Base-by-base conservation (phyloP, 2,888 invertebrate genomes). In the Pherbina coryleti region DNA sequence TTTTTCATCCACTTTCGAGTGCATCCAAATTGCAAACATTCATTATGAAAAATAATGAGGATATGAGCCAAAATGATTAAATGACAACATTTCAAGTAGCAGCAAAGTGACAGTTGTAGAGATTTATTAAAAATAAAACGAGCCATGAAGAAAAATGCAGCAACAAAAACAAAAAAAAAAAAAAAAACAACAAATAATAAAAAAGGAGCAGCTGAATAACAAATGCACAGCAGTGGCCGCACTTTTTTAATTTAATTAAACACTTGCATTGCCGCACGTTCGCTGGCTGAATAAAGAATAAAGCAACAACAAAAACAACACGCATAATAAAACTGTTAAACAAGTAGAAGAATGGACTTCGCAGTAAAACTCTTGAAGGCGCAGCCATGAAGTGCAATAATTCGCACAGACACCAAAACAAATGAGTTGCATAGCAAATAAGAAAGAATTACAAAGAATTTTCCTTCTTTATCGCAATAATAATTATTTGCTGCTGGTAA, bases 61-160 rank as follows among this genome's bases (percentile, higher is more conserved):
- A 44, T 44, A 44, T 44, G 44, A 44, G 44, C 44, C 44, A 14
- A 44, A 11, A 44, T 44, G 44, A 44, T 44, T 69, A 69, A 51
- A 69, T 69, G 69, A 44, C 37, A 37, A 37, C 44, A 69, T 69
- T 69, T 69, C 69, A n/a, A 51, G 69, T 25, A 69, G 17, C 69
- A 3, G 14, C 44, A 11, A 69, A 51, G 69, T 69, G 69, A 69
- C 69, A 69, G 49, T 28, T 69, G 69, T 28, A 69, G n/a, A 49
- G 69, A 51, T 69, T 69, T 69, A 69, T 69, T 44, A 44, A 11
- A 44, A 44, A 11, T 44, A 44, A 44, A 44, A 44, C 14, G 44
- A 37, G n/a, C 9, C 28, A 64, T 64, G 19, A 64, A 34, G 34
- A 64, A 64, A 34, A 37, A 28, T 11, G 60, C 60, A 60, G 2